Evolutionary conservation across 2,888 invertebrate genomes (phyloP), one percentile per base, ranked within the genome.

Genomic region (Phytoseiulus persimilis): DNA sequence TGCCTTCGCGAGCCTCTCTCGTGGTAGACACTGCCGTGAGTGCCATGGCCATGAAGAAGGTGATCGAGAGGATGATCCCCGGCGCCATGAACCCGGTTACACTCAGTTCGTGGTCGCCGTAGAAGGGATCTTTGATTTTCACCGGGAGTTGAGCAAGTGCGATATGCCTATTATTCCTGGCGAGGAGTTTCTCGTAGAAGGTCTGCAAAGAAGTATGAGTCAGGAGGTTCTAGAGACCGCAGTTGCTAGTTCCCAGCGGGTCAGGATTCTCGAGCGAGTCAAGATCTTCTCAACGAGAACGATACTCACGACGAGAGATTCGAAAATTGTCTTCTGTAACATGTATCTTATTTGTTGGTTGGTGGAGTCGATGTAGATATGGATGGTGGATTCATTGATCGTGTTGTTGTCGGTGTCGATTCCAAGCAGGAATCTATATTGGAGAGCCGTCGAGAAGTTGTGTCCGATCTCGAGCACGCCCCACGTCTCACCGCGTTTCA

Each of bases 41-140:
- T 0, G 97, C 98, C n/a, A 97, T 97, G 90, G 98, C 97, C 94
- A 98, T 94, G 95, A 98, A 98, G 94, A 97, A 98, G 2, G 97
- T 97, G 93, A 97, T 97, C 87, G 97, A 97, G 39, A 6, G 93
- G 92, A 98, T 97, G 90, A 98, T 97, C 91, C 98, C 98, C 84
- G 98, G 97, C 28, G 98, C 97, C 90, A 98, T 97, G 93, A 98
- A 98, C 93, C 98, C 97, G 0, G 97, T 97, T 92, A 98, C 98
- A 23, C 96, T 97, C 2, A 97, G 90, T 11, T 90, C 87, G 28
- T 90, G 65, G 31, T 90, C 90, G 6, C 90, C 90, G 45, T 90
- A 90, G 23, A 90, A 33, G 33, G 83, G 83, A n/a, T 89, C 89
- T 1, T 90, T 87, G 32, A 90, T 83, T 31, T 83, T 31, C 31